Evolutionary conservation across 2,888 invertebrate species (phyloP).

Genomic region (Embidobia sp.): DNA sequence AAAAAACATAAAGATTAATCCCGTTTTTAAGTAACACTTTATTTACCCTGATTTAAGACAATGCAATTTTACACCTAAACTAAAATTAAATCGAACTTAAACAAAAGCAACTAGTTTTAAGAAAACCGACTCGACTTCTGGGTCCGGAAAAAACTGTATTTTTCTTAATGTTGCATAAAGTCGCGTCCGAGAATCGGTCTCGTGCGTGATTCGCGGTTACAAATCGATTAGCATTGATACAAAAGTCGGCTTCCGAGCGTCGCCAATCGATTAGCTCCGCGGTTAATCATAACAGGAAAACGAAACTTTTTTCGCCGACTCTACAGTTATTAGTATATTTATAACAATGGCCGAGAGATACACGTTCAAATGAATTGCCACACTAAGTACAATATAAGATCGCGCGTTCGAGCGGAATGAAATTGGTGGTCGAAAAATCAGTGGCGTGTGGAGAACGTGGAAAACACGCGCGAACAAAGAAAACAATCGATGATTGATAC

Average conservation of each 20-base stretch:
- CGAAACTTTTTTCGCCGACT: constrained; percentile 18
- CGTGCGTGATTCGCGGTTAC: constrained; percentile 35
- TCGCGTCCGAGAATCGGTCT: no score
- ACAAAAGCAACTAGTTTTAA: no score
- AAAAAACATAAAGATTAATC: no score
- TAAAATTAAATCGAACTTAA: no score
- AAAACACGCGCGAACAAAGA: constrained; percentile 25
- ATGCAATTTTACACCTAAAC: no score
- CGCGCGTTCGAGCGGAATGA: constrained; percentile 25
- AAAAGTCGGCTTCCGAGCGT: constrained; percentile 42
- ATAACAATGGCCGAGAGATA: constrained; percentile 39
- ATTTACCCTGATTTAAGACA: no score
- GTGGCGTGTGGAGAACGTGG: constrained; percentile 20
- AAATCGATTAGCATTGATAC: constrained; percentile 59
- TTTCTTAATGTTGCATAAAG: no score
- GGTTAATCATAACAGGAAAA: constrained; percentile 53
- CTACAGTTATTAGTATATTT: constrained; percentile 53
- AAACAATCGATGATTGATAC: no score
- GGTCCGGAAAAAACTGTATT: no score
- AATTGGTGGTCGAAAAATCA: constrained; percentile 29
- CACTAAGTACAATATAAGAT: constrained; percentile 22
- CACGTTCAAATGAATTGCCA: constrained; percentile 39
- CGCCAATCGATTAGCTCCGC: constrained; percentile 54
- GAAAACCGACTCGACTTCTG: no score
- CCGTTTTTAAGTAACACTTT: no score